A percentile compares a stretch with the other conserved stretches of the same genome.
phyloP scores from a whole-genome alignment of 2,113 vertebrate species.

The Amphilophus citrinellus region DNA sequence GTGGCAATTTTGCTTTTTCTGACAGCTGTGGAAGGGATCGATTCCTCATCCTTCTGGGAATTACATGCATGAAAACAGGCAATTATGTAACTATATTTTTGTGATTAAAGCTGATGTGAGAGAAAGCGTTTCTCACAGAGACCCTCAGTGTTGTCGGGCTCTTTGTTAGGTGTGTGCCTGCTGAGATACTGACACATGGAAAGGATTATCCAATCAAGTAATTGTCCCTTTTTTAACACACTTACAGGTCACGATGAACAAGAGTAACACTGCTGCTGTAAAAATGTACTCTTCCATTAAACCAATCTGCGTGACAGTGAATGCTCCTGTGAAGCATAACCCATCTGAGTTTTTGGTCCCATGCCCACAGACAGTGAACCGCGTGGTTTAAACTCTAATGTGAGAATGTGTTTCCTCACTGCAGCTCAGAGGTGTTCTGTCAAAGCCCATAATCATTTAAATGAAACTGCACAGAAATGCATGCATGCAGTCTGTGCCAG shows the following conservation, averaged over 20 bases:
- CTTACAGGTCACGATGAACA: neutral
- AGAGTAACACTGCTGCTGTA: neutral
- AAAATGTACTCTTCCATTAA: neutral
- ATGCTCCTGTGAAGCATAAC: neutral
- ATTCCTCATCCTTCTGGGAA: neutral
- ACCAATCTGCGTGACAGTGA: neutral
- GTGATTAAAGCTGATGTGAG: neutral
- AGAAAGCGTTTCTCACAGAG: neutral
- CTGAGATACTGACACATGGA: neutral
- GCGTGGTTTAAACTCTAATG: neutral
- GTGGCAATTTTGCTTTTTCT: neutral
- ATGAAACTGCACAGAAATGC: neutral
- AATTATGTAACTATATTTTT: neutral
- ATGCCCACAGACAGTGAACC: neutral
- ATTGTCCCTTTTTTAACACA: neutral
- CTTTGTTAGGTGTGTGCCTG: slow-evolving; percentile 10
- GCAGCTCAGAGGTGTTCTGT: neutral
- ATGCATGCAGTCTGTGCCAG: slow-evolving; percentile 1
- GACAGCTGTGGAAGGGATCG: neutral
- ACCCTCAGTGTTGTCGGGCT: neutral
- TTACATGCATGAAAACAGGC: neutral
- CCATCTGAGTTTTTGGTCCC: neutral
- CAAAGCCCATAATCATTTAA: neutral
- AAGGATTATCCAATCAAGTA: neutral
- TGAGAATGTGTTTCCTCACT: neutral